Conservation (phyloP, 2,797 vertebrate genomes). For the Scolopax bukidnonensis region DNA sequence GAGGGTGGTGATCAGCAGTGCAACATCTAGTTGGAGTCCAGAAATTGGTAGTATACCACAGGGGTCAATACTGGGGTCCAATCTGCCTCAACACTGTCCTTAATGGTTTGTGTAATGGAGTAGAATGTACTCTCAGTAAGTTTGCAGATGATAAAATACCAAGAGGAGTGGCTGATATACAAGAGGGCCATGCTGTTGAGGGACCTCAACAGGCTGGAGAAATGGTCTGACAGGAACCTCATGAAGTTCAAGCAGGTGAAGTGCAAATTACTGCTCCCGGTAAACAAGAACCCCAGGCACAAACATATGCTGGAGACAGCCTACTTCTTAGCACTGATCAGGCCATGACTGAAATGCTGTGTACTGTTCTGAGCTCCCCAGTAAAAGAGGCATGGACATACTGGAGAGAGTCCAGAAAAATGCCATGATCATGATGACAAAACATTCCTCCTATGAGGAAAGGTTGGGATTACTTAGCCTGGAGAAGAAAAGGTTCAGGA, state of each 20-base stretch:
- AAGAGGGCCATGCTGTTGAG: background rate
- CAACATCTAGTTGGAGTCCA: background rate
- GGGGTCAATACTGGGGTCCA: background rate
- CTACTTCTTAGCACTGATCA: background rate
- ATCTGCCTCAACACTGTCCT: background rate
- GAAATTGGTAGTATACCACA: background rate
- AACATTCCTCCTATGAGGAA: background rate
- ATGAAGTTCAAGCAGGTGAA: background rate
- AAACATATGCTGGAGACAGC: no score
- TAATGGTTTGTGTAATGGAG: background rate
- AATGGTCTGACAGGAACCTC: background rate
- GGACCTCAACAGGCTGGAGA: background rate
- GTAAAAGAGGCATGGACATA: background rate
- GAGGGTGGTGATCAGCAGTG: rapidly evolving
- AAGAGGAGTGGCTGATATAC: background rate
- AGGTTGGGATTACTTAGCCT: background rate
- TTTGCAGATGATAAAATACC: background rate
- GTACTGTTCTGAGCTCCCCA: background rate
- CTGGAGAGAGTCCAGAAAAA: background rate
- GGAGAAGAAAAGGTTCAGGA: background rate
- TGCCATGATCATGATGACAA: background rate
- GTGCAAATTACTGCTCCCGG: background rate
- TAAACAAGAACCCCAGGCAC: background rate
- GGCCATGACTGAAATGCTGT: background rate
- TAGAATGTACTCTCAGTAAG: background rate